A percentile compares a stretch with the other conserved stretches of the same genome.
phyloP scores from a whole-genome alignment of 2,888 invertebrate species.

The Tuta absoluta region DNA sequence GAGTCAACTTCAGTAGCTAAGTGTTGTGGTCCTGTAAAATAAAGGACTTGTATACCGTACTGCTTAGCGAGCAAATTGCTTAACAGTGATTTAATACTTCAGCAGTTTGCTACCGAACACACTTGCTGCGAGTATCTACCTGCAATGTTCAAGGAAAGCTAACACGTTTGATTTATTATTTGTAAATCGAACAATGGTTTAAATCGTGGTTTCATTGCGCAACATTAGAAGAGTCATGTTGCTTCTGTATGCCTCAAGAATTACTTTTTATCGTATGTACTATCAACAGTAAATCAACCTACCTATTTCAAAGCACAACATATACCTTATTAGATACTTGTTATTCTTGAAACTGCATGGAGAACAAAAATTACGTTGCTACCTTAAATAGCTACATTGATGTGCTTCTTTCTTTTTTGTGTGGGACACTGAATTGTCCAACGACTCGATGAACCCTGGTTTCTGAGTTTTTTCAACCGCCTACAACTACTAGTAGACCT shows the following conservation, averaged over 20 bases:
- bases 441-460: too few species aligned
- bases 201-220: constrained; percentile 47
- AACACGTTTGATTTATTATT: constrained; percentile 36
- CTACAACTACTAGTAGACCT: too few species aligned
- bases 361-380: too few species aligned
- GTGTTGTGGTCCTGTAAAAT: neutral
- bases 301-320: too few species aligned
- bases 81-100: constrained; percentile 10
- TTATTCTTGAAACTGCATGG: too few species aligned
- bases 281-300: too few species aligned
- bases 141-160: constrained; percentile 20
- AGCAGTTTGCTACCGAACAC: constrained; percentile 11
- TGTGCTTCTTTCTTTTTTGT: too few species aligned
- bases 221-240: constrained; percentile 41
- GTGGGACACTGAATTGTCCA: too few species aligned
- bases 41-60: neutral
- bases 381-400: too few species aligned
- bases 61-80: neutral
- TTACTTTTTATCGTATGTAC: too few species aligned
- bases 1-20: neutral
- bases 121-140: constrained; percentile 1
- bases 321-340: too few species aligned
- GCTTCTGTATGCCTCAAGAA: constrained; percentile 36
- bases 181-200: constrained; percentile 47
- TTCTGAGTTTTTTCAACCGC: too few species aligned